These are phyloP conservation scores for Linnaemya tessellans DNA, from an alignment of 2,888 invertebrate species.

Conservation along the genomic window DNA sequence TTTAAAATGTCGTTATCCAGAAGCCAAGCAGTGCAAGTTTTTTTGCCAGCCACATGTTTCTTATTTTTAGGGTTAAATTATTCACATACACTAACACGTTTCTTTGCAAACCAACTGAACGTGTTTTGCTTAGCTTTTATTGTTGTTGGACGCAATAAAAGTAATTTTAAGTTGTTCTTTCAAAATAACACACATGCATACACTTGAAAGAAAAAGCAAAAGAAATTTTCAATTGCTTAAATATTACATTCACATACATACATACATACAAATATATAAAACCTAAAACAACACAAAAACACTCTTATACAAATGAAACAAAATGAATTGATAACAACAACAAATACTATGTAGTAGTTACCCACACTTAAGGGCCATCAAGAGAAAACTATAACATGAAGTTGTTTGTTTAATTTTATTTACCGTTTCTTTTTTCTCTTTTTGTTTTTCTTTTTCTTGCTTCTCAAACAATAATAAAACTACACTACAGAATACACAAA, in stretches of 20 bases:
- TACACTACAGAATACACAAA: background rate
- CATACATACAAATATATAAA: background rate
- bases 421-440: conserved; percentile 4
- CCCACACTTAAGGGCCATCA: background rate
- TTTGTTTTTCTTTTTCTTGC: background rate
- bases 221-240: background rate
- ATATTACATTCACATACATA: background rate
- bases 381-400: background rate
- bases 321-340: conserved; percentile 24
- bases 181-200: background rate
- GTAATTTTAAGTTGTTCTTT: background rate
- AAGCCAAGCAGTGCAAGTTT: background rate
- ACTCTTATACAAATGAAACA: background rate
- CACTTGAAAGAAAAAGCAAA: background rate
- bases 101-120: background rate
- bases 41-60: background rate
- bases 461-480: conserved; percentile 4
- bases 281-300: no score
- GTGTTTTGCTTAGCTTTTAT: background rate
- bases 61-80: background rate
- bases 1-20: background rate
- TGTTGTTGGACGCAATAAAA: background rate
- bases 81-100: background rate
- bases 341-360: conserved; percentile 24
- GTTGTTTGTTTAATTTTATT: conserved; percentile 43